phyloP scores from a whole-genome alignment of 2,113 vertebrate species.

The Lepus timidus region DNA sequence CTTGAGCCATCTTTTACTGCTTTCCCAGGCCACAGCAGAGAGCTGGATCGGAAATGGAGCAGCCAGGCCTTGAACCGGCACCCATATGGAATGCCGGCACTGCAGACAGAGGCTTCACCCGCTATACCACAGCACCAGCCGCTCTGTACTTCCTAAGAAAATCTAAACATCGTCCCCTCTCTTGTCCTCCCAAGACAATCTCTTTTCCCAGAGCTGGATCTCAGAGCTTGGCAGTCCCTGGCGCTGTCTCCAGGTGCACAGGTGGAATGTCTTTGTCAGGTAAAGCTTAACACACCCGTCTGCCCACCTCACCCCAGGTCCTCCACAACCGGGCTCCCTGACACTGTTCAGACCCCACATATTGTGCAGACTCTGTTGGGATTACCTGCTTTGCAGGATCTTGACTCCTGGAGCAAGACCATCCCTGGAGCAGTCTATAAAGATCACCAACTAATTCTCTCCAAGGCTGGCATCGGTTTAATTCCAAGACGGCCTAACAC shows the following conservation, averaged over 20 bases:
- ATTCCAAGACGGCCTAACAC: neutral
- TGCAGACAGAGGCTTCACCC: too few species aligned
- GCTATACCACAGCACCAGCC: too few species aligned
- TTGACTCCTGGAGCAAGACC: neutral
- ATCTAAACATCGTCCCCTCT: neutral
- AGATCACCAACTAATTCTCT: neutral
- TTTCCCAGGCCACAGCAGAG: too few species aligned
- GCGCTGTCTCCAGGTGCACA: neutral
- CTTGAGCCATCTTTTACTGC: too few species aligned
- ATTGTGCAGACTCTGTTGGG: too few species aligned
- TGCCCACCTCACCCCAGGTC: too few species aligned
- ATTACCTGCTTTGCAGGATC: neutral
- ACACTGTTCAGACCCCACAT: neutral
- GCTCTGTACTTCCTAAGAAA: neutral
- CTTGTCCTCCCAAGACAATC: neutral
- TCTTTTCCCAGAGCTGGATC: neutral
- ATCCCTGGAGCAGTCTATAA: neutral
- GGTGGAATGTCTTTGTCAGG: neutral
- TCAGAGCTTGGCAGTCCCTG: neutral
- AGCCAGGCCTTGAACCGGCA: too few species aligned
- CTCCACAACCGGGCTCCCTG: neutral
- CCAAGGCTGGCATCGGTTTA: neutral
- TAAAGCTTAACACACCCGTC: neutral
- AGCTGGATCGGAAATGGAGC: too few species aligned
- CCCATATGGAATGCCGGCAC: too few species aligned